phyloP scores from a whole-genome alignment of 2,888 invertebrate species.

The Melanostoma mellinum region DNA sequence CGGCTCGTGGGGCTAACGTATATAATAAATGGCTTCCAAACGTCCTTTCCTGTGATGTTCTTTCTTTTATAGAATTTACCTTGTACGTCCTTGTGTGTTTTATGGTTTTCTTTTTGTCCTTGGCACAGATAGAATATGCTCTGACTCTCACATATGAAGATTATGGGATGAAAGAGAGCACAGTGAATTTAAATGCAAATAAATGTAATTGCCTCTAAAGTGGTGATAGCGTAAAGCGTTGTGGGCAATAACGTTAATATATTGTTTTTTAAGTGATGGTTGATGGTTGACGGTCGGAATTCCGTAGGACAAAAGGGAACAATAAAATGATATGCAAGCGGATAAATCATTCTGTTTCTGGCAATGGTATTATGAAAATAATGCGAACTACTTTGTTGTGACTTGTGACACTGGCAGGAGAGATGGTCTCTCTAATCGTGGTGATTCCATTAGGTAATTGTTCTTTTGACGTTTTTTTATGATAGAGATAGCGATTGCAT shows the following conservation, averaged over 20 bases:
- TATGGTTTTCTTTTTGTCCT: slow-evolving; percentile 8
- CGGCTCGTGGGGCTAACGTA: no score
- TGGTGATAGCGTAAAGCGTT: background rate
- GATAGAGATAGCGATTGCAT: no score
- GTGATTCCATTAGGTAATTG: no score
- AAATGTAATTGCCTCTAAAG: slow-evolving; percentile 34
- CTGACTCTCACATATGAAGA: slow-evolving; percentile 10
- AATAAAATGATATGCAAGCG: slow-evolving; percentile 2
- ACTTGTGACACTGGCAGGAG: no score
- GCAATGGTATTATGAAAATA: background rate
- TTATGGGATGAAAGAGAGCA: slow-evolving; percentile 22
- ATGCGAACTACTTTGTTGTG: slow-evolving; percentile 4
- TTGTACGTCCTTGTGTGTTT: background rate
- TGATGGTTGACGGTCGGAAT: slow-evolving; percentile 39
- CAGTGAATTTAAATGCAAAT: slow-evolving; percentile 66
- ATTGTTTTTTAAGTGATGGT: slow-evolving; percentile 52
- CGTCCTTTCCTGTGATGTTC: slow-evolving; percentile 4
- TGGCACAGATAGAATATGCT: slow-evolving; percentile 8
- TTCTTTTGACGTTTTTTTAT: no score
- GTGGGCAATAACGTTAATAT: slow-evolving; percentile 27
- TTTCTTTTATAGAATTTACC: background rate
- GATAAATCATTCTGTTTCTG: background rate
- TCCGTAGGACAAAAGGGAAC: slow-evolving; percentile 13
- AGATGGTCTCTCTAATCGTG: no score
- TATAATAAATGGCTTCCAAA: no score